phyloP scores from a whole-genome alignment of 2,113 vertebrate species.

The Coracopsis vasa region DNA sequence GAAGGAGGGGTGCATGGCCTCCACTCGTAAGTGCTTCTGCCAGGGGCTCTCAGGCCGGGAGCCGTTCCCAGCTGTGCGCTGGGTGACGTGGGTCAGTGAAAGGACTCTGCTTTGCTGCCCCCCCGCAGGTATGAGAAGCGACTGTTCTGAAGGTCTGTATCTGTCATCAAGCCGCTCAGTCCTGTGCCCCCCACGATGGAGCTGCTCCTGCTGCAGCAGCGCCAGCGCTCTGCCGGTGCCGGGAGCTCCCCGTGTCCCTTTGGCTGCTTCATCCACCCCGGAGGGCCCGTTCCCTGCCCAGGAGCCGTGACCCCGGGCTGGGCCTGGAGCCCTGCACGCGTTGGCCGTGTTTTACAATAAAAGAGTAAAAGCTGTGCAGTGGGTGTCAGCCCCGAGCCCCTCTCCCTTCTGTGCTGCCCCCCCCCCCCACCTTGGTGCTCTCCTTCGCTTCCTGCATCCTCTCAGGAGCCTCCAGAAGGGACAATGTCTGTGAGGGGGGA shows the following conservation, averaged over 20 bases:
- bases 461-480: neutral
- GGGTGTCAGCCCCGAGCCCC: neutral
- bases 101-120: neutral
- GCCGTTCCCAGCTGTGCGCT: accelerated
- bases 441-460: neutral
- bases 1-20: constrained; percentile 96
- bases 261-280: constrained; percentile 19
- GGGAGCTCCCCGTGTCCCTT: neutral
- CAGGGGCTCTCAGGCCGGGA: neutral
- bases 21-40: constrained; percentile 85
- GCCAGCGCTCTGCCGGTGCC: constrained; percentile 11
- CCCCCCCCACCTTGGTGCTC: neutral
- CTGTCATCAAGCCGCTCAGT: constrained; percentile 9
- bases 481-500: too few relatives aligned
- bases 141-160: constrained; percentile 83
- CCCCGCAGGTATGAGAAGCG: constrained; percentile 91
- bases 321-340: neutral
- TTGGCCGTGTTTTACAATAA: constrained; percentile 59
- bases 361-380: neutral
- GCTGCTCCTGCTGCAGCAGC: constrained; percentile 55
- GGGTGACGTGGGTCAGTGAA: neutral
- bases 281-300: neutral
- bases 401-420: neutral
- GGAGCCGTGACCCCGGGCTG: neutral
- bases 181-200: accelerated